Conservation (phyloP, 2,113 vertebrate genomes). For the Athene cunicularia region DNA sequence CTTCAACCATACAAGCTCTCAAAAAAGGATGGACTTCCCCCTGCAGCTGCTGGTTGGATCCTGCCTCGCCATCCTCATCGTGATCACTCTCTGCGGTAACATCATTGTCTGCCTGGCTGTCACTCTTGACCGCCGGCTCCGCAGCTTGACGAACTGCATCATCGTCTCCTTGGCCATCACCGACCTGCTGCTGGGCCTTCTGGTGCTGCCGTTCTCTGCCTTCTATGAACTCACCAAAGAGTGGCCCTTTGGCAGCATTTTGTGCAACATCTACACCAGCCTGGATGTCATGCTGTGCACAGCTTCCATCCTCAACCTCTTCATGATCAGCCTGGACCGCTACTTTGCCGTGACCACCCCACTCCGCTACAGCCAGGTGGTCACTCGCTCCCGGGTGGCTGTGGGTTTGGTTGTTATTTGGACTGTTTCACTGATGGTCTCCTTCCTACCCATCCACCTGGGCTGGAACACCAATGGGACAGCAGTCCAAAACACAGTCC, state of each 20-base stretch:
- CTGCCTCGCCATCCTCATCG: conserved; percentile 79
- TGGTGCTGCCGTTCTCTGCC: conserved; percentile 95
- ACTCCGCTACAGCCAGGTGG: conserved; percentile 84
- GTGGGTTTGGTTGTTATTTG: conserved; percentile 85
- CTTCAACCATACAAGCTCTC: conserved; percentile 28
- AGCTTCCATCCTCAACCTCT: conserved; percentile 94
- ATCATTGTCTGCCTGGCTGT: conserved; percentile 92
- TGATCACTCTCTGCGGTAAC: conserved; percentile 87
- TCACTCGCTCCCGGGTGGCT: conserved; percentile 81
- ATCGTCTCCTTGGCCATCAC: conserved; percentile 92
- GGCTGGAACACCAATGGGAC: conserved; percentile 90
- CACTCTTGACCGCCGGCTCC: conserved; percentile 84
- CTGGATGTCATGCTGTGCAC: conserved; percentile 97
- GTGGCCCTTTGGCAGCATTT: conserved; percentile 82
- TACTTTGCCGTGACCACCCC: conserved; percentile 91
- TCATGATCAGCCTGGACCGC: conserved; percentile 94
- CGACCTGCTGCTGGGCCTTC: conserved; percentile 88
- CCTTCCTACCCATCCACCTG: conserved; percentile 93
- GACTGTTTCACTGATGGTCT: conserved; percentile 88
- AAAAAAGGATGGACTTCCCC: background rate
- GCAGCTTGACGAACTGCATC: conserved; percentile 93
- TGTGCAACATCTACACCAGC: conserved; percentile 93
- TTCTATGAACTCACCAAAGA: conserved; percentile 77
- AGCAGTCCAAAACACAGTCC: conserved; percentile 76
- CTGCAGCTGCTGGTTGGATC: conserved; percentile 73